phyloP scores from a whole-genome alignment of 1,140 invertebrate species.

The Aphis gossypii region DNA sequence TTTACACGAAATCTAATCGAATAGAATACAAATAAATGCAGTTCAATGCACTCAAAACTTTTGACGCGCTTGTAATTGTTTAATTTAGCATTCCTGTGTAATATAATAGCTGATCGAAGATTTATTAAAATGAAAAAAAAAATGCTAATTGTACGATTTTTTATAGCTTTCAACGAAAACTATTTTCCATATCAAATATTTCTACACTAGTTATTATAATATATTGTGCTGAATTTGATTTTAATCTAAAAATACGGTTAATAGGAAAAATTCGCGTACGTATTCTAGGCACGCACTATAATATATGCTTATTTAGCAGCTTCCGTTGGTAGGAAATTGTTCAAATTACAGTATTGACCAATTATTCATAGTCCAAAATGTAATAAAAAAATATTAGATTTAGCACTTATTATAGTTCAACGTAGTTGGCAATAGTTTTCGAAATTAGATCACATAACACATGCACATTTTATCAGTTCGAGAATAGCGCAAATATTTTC shows the following conservation, averaged over 20 bases:
- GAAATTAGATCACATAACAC: neutral
- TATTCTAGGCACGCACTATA: neutral
- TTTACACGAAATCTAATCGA: neutral
- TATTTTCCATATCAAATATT: neutral
- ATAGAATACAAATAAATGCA: neutral
- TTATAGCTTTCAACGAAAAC: neutral
- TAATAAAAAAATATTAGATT: neutral
- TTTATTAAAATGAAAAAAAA: neutral
- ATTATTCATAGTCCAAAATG: neutral
- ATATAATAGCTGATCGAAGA: slow-evolving; percentile 11
- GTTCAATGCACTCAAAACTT: slow-evolving; percentile 30
- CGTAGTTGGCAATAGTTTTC: neutral
- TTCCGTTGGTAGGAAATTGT: neutral
- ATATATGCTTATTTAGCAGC: slow-evolving; percentile 26
- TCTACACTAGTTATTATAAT: neutral
- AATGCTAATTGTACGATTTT: neutral
- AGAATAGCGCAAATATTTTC: neutral
- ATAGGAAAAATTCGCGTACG: neutral
- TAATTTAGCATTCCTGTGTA: neutral
- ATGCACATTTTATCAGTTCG: neutral
- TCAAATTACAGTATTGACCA: slow-evolving; percentile 30
- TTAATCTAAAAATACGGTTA: neutral
- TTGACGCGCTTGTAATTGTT: neutral
- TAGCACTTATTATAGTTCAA: neutral
- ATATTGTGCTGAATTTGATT: neutral